Evolutionary conservation across 1,140 invertebrate genomes (phyloP).

Genomic region (Zaprionus gabonicus): DNA sequence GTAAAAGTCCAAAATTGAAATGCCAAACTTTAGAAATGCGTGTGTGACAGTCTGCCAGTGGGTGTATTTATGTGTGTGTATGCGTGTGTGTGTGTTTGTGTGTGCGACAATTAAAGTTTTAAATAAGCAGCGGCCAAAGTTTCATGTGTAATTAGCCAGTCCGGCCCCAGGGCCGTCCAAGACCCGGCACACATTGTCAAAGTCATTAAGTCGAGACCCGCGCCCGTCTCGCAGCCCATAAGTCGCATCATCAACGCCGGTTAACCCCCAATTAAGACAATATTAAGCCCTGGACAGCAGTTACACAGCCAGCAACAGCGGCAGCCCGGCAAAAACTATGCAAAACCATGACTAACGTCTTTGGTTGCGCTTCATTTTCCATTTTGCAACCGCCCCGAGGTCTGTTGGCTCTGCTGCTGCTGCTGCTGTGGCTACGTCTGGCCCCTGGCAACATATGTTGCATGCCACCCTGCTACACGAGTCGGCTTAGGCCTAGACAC

Average conservation of each 20-base stretch:
- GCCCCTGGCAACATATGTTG: constrained; percentile 77
- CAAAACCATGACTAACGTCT: constrained; percentile 84
- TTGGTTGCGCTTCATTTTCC: constrained; percentile 78
- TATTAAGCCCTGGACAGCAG: constrained; percentile 76
- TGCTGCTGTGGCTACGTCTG: constrained; percentile 14
- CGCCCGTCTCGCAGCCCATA: constrained; percentile 65
- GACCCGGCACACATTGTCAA: constrained; percentile 70
- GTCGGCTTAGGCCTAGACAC: constrained; percentile 50
- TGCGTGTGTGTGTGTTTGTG: constrained; percentile 14
- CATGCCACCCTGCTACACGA: constrained; percentile 34
- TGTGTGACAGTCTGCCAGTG: not conserved
- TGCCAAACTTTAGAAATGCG: constrained; percentile 47
- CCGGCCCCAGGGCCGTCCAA: constrained; percentile 1
- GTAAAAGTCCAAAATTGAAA: constrained; percentile 82
- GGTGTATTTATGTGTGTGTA: not conserved
- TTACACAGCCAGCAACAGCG: constrained; percentile 39
- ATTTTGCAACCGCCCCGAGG: constrained; percentile 52
- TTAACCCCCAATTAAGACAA: constrained; percentile 85
- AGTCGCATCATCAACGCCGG: constrained; percentile 84
- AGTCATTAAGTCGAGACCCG: constrained; percentile 77
- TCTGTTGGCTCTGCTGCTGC: not conserved
- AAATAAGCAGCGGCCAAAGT: constrained; percentile 57
- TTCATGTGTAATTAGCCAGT: constrained; percentile 75
- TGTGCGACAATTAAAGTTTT: constrained; percentile 63
- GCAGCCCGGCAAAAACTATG: constrained; percentile 68